Percentiles rank a stretch among this genome's conserved stretches.
phyloP scores from a whole-genome alignment of 1,140 invertebrate genomes.

The Batillaria attramentaria region DNA sequence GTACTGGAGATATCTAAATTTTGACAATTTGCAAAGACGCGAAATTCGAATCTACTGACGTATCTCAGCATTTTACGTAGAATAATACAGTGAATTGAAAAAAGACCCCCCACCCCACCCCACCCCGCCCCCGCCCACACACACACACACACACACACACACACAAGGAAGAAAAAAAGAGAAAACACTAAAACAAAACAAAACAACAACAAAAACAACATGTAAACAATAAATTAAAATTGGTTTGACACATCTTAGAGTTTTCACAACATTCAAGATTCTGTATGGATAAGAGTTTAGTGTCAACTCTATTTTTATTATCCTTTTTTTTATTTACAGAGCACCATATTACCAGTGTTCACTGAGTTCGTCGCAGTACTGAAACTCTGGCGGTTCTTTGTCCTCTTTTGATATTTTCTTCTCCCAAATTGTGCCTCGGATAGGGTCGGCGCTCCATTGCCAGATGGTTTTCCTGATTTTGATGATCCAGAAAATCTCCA shows the following conservation, averaged over 20 bases:
- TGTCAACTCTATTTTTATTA: neutral
- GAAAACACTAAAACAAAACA: neutral
- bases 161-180: neutral
- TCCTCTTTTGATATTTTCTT: constrained; percentile 31
- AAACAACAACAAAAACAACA: too few relatives aligned
- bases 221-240: too few relatives aligned
- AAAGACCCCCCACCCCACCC: too few relatives aligned
- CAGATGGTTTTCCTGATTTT: constrained; percentile 34
- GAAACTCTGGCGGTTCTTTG: constrained; percentile 36
- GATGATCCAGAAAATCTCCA: constrained; percentile 36
- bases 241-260: neutral
- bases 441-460: constrained; percentile 37
- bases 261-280: neutral
- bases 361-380: neutral
- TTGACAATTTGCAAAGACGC: too few relatives aligned
- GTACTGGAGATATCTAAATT: too few relatives aligned
- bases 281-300: neutral
- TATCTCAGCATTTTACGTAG: too few relatives aligned
- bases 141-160: neutral
- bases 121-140: neutral
- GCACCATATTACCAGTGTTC: neutral
- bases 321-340: neutral
- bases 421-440: constrained; percentile 35
- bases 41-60: too few relatives aligned
- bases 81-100: too few relatives aligned